Percentiles rank a stretch among this genome's conserved stretches.
These are phyloP conservation scores for Micromys minutus DNA, from an alignment of 2,113 vertebrate species.

Conservation along the genomic window DNA sequence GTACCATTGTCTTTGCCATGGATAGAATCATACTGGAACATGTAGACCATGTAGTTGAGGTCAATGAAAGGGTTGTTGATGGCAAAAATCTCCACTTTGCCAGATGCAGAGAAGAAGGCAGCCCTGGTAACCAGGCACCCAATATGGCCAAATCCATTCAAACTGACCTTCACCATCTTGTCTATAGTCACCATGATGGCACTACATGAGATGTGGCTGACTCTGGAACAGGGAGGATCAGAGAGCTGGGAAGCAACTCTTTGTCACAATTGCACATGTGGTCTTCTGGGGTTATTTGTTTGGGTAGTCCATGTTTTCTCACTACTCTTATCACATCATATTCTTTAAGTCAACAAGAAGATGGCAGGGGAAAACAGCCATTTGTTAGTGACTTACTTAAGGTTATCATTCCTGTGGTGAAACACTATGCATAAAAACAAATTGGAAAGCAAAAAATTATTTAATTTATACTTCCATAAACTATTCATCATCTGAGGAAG, in stretches of 20 bases:
- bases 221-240: no score
- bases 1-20: no score
- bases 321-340: neutral
- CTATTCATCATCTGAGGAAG: neutral
- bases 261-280: neutral
- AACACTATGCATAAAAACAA: neutral
- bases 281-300: neutral
- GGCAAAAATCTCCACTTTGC: no score
- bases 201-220: no score
- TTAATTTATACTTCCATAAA: neutral
- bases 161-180: no score
- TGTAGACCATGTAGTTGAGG: no score
- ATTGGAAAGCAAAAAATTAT: neutral
- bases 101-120: no score
- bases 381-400: neutral
- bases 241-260: neutral
- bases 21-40: no score
- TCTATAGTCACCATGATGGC: no score
- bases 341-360: neutral
- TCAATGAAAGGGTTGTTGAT: no score
- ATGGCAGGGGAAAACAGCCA: neutral
- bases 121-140: no score
- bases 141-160: no score
- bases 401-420: neutral
- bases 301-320: neutral